phyloP scores from a whole-genome alignment of 1,140 invertebrate genomes.

The Ceratina australensis region DNA sequence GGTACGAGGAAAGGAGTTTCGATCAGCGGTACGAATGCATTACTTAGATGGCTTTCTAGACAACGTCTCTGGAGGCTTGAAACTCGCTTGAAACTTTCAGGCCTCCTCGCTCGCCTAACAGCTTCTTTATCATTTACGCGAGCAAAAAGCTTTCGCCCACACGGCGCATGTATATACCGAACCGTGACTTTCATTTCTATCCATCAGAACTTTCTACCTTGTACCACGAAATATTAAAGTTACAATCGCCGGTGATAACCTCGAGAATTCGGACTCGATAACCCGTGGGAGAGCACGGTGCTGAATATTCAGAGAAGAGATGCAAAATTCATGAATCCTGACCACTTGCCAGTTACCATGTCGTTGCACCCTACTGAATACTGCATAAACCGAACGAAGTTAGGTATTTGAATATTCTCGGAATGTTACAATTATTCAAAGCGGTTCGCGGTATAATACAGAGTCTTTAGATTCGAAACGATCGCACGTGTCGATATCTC shows the following conservation, averaged over 20 bases:
- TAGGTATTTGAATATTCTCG: not conserved
- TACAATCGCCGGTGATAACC: too few species aligned
- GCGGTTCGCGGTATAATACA: too few species aligned
- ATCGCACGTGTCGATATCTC: too few species aligned
- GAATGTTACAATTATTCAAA: not conserved
- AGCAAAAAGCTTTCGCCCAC: conserved; percentile 25
- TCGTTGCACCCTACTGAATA: too few species aligned
- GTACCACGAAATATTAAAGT: too few species aligned
- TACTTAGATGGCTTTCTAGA: not conserved
- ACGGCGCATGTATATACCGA: not conserved
- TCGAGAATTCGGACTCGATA: too few species aligned
- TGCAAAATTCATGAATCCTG: too few species aligned
- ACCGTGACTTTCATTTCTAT: conserved; percentile 38
- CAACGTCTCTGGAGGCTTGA: not conserved
- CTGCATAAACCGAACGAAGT: too few species aligned
- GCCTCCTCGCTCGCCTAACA: not conserved
- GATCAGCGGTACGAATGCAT: not conserved
- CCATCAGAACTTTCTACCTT: not conserved
- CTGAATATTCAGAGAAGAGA: too few species aligned
- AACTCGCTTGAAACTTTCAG: conserved; percentile 16
- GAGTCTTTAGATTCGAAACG: not conserved
- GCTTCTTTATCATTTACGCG: conserved; percentile 37
- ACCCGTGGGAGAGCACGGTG: too few species aligned
- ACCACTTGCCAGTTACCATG: too few species aligned
- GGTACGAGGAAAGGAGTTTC: too few species aligned